Evolutionary conservation across 2,888 invertebrate species (phyloP).

Genomic region (Cancer borealis): DNA sequence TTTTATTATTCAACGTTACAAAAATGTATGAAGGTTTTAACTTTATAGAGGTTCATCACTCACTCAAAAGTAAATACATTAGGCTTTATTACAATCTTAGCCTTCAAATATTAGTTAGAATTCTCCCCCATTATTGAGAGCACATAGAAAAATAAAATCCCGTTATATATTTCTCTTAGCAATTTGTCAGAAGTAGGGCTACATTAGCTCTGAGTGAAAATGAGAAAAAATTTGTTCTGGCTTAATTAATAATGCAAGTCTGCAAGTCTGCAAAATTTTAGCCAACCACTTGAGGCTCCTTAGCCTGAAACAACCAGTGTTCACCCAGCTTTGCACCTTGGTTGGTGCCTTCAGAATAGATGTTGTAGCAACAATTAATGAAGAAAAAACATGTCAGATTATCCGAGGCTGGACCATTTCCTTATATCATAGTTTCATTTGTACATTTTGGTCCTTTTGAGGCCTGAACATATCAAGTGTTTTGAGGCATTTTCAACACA

Average conservation of each 20-base stretch:
- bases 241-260: not conserved
- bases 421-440: not conserved
- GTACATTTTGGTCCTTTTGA: constrained; percentile 4
- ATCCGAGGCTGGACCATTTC: not conserved
- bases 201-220: not conserved
- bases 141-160: constrained; percentile 33
- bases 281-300: not conserved
- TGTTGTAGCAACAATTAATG: not conserved
- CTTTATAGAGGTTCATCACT: constrained; percentile 2
- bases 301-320: not conserved
- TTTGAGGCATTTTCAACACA: not conserved
- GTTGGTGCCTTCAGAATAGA: too few species aligned
- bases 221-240: not conserved
- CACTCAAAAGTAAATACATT: constrained; percentile 14
- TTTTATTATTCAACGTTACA: constrained; percentile 24
- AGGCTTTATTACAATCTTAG: not conserved
- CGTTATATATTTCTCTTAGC: not conserved
- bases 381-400: not conserved
- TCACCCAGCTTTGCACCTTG: not conserved
- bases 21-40: constrained; percentile 9
- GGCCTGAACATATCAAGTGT: not conserved
- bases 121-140: not conserved
- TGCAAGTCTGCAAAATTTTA: not conserved
- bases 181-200: not conserved
- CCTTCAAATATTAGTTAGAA: not conserved